Base-by-base conservation (phyloP, 2,888 invertebrate species). In the Agonopterix subpropinquella region DNA sequence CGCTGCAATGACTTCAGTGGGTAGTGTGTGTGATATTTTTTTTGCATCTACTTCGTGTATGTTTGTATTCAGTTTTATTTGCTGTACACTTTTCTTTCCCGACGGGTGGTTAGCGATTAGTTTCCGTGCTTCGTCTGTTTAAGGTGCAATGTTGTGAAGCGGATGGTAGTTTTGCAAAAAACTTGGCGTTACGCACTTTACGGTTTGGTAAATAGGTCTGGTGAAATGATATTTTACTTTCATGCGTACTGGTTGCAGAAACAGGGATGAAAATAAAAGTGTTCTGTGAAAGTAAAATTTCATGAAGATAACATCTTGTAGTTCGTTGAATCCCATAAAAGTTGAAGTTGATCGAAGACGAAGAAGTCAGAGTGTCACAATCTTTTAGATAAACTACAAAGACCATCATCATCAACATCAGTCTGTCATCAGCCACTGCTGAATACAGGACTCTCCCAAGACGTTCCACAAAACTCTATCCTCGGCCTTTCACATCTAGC, bases 201-300 rank as follows among this genome's bases (percentile, higher is more conserved):
- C 64, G 53, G 61, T 67, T 66, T 66, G 63, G 67, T 67, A 71
- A 74, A 76, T 77, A 70, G 63, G 68, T 73, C 67, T 66, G 61
- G 61, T 71, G 72, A 74, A 77, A 77, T 78, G 70, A 73, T 82
- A 80, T 80, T 80, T 84, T 81, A 83, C 85, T 85, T 85, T 85
- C 83, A 64, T 72, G 69, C 65, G 73, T 76, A 77, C 55, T 49
- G 71, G 61, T 62, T 46, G 65, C 65, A 69, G 57, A 63, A 55
- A 56, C 43, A 58, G 44, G 28, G 37, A 45, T 51, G 51, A 51
- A 49, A 51, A 42, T 50, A 45, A 48, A 44, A 50, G 45, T 48
- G 43, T 39, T 39, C 3, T 39, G 28, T 39, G 39, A 9, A 39
- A 39, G n/a, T 39, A 9, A n/a, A n/a, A 39, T 39, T 39, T 39